phyloP scores from a whole-genome alignment of 1,140 invertebrate species.

The Drosophila nigromelanica region DNA sequence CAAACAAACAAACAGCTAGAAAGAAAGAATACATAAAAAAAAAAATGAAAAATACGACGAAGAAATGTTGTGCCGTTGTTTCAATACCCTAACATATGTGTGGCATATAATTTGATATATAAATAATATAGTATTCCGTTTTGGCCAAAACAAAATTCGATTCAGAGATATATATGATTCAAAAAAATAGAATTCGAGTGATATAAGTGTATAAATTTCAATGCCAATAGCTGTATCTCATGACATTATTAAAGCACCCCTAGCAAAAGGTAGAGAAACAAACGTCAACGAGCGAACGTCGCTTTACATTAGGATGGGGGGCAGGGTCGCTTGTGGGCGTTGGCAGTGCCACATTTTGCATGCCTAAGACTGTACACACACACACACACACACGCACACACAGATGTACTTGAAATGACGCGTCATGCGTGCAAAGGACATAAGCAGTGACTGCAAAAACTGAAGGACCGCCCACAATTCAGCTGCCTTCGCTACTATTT shows the following conservation, averaged over 20 bases:
- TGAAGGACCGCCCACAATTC: slow-evolving; percentile 40
- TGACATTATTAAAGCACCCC: background rate
- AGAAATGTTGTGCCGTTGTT: background rate
- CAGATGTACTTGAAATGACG: slow-evolving; percentile 13
- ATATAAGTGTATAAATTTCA: too few species aligned
- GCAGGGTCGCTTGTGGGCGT: slow-evolving; percentile 2
- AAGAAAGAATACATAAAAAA: slow-evolving; percentile 40
- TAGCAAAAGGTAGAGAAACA: slow-evolving; percentile 3
- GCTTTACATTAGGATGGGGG: background rate
- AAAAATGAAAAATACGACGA: background rate
- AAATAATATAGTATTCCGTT: background rate
- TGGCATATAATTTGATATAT: background rate
- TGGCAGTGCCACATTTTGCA: slow-evolving; percentile 57
- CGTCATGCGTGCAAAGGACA: slow-evolving; percentile 62
- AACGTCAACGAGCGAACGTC: background rate
- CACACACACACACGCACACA: slow-evolving; percentile 18
- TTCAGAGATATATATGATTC: too few species aligned
- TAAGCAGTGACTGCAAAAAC: slow-evolving; percentile 69
- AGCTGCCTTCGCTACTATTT: slow-evolving; percentile 22
- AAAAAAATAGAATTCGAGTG: too few species aligned
- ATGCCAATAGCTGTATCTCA: too few species aligned
- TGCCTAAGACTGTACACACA: slow-evolving; percentile 55
- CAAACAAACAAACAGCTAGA: slow-evolving; percentile 58
- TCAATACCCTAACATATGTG: background rate
- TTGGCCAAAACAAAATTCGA: too few species aligned